Evolutionary conservation across 2,113 vertebrate species (phyloP).

Genomic region (Pygoscelis antarcticus): DNA sequence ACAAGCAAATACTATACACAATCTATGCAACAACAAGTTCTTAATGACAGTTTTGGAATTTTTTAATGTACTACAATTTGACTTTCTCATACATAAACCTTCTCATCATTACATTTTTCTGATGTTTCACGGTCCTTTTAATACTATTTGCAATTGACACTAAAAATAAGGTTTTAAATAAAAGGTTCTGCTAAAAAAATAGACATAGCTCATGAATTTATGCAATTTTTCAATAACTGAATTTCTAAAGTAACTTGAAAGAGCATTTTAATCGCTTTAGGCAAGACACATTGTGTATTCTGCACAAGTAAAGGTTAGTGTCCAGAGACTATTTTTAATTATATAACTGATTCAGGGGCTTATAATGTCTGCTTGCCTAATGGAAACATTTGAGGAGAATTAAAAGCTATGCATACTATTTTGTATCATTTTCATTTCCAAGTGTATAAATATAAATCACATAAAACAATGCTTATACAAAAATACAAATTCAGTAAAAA

Average conservation of each 20-base stretch:
- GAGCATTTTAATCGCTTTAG: neutral
- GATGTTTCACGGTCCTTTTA: neutral
- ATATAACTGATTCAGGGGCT: neutral
- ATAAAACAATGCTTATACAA: neutral
- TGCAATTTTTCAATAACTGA: neutral
- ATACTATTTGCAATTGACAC: neutral
- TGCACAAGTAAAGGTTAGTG: neutral
- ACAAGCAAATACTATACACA: neutral
- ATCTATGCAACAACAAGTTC: neutral
- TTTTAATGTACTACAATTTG: neutral
- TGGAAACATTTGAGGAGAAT: neutral
- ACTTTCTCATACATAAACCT: neutral
- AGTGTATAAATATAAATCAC: neutral
- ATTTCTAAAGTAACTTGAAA: neutral
- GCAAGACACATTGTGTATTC: neutral
- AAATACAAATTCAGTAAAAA: neutral
- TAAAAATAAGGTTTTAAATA: neutral
- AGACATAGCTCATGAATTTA: neutral
- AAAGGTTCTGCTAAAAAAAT: neutral
- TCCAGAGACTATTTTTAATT: neutral
- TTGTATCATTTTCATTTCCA: neutral
- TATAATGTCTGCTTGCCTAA: neutral
- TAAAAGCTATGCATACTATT: neutral
- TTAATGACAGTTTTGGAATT: neutral
- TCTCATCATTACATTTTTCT: neutral